phyloP scores from a whole-genome alignment of 2,888 invertebrate genomes.

The Eueremaeus valkanovi region DNA sequence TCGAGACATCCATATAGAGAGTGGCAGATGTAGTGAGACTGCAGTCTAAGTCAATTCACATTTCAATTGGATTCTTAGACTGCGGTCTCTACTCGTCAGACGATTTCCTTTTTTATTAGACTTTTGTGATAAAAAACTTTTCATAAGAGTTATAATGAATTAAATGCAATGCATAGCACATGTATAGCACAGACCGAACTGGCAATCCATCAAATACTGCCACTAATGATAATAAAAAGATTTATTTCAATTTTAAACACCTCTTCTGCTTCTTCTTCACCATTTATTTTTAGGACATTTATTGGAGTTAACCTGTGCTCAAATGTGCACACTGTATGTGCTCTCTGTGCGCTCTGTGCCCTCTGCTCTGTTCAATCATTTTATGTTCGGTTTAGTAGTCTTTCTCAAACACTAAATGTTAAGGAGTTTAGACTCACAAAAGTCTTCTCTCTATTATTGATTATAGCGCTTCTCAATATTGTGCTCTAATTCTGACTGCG shows the following conservation, averaged over 20 bases:
- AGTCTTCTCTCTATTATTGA: neutral
- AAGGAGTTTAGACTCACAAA: neutral
- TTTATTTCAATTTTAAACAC: slow-evolving; percentile 22
- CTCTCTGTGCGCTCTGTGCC: slow-evolving; percentile 7
- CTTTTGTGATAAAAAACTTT: neutral
- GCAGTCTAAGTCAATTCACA: neutral
- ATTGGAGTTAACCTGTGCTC: slow-evolving; percentile 18
- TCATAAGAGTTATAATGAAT: neutral
- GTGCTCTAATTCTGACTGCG: neutral
- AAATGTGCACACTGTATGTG: neutral
- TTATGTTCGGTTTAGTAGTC: neutral
- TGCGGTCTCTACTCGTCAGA: slow-evolving; percentile 29
- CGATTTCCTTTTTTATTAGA: slow-evolving; percentile 25
- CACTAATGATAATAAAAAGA: slow-evolving; percentile 32
- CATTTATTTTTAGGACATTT: slow-evolving; percentile 13
- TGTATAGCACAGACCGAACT: neutral
- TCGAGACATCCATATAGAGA: neutral
- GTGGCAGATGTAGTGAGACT: slow-evolving; percentile 27
- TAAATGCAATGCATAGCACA: neutral
- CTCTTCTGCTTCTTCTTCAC: slow-evolving; percentile 24
- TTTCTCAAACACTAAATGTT: too few species aligned
- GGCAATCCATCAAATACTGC: slow-evolving; percentile 33
- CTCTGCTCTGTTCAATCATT: slow-evolving; percentile 14
- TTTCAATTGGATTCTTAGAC: slow-evolving; percentile 18
- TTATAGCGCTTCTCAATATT: neutral